Conservation (phyloP, 2,888 invertebrate species). For the Cylindroiulus punctatus region DNA sequence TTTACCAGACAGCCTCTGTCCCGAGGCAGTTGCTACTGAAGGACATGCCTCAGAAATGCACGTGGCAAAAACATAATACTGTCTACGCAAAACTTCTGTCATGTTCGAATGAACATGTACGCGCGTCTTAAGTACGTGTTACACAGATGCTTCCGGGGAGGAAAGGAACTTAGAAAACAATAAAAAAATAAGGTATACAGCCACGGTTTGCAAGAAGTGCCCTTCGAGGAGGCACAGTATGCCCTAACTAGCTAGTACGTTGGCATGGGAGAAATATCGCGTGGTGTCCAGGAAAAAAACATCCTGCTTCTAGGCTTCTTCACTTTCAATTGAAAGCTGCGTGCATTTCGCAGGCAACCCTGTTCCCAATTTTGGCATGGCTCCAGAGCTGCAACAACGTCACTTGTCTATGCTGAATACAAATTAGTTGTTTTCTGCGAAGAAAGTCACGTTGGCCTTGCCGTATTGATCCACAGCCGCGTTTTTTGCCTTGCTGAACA, state of each 20-base stretch:
- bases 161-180: neutral
- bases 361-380: neutral
- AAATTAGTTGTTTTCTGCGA: slow-evolving; percentile 17
- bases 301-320: neutral
- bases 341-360: neutral
- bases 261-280: neutral
- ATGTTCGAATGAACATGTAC: neutral
- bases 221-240: neutral
- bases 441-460: slow-evolving; percentile 29
- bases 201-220: neutral
- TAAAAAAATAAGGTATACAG: neutral
- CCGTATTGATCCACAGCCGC: neutral
- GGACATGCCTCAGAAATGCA: neutral
- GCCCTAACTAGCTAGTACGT: neutral
- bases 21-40: neutral
- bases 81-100: neutral
- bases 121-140: neutral
- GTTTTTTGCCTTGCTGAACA: neutral
- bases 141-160: neutral
- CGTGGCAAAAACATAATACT: neutral
- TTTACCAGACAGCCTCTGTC: neutral
- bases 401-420: neutral
- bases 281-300: neutral
- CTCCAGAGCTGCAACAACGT: neutral
- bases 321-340: neutral